Conservation (phyloP, 2,797 vertebrate species). For the Sebastes baramenuke region DNA sequence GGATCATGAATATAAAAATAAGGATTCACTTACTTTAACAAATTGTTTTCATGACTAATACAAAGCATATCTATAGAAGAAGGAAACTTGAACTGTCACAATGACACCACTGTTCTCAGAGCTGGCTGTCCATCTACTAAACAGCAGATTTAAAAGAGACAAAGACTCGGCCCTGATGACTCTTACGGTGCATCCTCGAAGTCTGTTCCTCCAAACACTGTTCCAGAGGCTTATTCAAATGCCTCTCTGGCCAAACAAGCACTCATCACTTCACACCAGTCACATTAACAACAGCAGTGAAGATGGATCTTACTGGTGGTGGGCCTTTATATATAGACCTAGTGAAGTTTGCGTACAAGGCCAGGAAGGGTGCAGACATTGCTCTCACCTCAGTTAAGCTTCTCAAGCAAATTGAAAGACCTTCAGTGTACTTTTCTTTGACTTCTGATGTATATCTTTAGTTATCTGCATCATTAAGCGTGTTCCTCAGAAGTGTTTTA, state of each 20-base stretch:
- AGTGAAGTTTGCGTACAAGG: background rate
- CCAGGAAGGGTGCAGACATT: background rate
- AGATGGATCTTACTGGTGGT: background rate
- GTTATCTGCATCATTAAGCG: conserved; percentile 6
- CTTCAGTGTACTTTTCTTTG: background rate
- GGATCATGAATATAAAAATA: background rate
- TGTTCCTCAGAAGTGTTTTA: conserved; percentile 7
- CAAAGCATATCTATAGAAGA: background rate
- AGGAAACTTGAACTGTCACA: background rate
- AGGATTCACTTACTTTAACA: background rate
- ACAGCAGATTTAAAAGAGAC: background rate
- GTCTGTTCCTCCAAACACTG: background rate
- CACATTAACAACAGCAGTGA: background rate
- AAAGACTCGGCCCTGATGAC: background rate
- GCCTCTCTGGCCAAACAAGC: background rate
- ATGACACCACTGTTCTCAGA: background rate
- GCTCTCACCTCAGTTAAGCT: background rate
- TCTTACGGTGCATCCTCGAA: background rate
- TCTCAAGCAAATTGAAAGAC: background rate
- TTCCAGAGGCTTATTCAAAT: background rate
- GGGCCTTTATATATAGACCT: background rate
- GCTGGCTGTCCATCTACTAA: background rate
- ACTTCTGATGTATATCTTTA: background rate
- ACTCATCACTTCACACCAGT: background rate
- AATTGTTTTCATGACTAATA: background rate